phyloP scores from a whole-genome alignment of 2,113 vertebrate genomes.

The Platichthys flesus region DNA sequence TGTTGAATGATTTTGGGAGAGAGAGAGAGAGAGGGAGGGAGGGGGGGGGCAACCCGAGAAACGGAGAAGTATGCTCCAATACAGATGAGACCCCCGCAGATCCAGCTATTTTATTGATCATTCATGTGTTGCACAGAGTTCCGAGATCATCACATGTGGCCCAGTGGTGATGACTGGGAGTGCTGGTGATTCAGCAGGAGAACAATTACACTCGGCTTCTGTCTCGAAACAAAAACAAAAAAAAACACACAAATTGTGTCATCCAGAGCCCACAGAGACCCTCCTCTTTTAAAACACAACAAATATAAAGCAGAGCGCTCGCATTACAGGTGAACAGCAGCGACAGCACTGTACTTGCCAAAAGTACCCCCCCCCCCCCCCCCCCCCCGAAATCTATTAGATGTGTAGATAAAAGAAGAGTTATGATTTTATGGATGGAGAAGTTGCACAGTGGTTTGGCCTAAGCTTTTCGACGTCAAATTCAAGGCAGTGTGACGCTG shows the following conservation, averaged over 20 bases:
- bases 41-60: conserved; percentile 35
- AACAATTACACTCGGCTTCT: conserved; percentile 60
- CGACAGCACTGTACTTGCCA: conserved; percentile 40
- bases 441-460: conserved; percentile 67
- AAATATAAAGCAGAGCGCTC: conserved; percentile 32
- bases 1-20: conserved; percentile 59
- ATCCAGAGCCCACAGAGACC: conserved; percentile 17
- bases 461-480: conserved; percentile 57
- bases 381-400: conserved; percentile 33
- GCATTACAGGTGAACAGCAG: conserved; percentile 31
- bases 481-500: conserved; percentile 58
- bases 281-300: neutral
- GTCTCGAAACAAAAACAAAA: conserved; percentile 30
- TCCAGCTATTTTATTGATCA: conserved; percentile 59
- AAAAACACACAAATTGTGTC: conserved; percentile 32
- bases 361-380: conserved; percentile 21
- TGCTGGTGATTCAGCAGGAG: conserved; percentile 45
- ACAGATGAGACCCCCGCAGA: conserved; percentile 48
- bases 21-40: neutral
- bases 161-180: conserved; percentile 6
- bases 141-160: conserved; percentile 47
- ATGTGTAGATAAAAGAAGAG: conserved; percentile 46
- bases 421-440: conserved; percentile 51
- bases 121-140: conserved; percentile 37
- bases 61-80: conserved; percentile 39